Base-by-base conservation (phyloP, 1,140 invertebrate genomes). In the Tetranychus cinnabarinus region DNA sequence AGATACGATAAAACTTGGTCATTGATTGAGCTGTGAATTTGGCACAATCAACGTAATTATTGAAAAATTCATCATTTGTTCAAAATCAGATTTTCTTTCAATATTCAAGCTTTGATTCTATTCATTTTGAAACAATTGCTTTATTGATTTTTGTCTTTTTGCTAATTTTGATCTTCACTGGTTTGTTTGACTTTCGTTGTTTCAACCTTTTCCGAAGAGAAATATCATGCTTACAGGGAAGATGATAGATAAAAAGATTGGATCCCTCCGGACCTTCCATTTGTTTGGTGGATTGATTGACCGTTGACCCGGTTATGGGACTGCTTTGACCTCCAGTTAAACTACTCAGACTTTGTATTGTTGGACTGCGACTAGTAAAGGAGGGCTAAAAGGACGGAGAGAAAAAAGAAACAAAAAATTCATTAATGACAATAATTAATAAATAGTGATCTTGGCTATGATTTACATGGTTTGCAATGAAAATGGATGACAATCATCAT, bases 231-330 rank as follows among this genome's bases (percentile, higher is more conserved):
- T 47, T 47, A 47, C 46, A 33, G 31, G 66, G 66, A n/a, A 66
- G 59, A 62, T 66, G 66, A 59, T 66, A 66, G 15, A 66, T 66
- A 47, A 66, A 66, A 48, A 66, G 60, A 42, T 66, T 66, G 13
- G 66, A 46, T 36, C 66, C 66, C 13, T 66, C 66, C 8, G 66
- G 66, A 1, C 66, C 66, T 63, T 66, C 63, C n/a, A 67, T 48
- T 52, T 65, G 65, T 56, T 63, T 66, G 12, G 2, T 5, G 12
- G 31, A 7, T 8, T 35, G 55, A 12, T 15, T n/a, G 3, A 15
- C 7, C 8, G 50, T 52, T 12, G 50, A 13, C 7, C 50, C 50
- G 23, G n/a, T 52, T 52, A 33, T 31, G 50, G 50, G 31, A 33
- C 31, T 31, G n/a, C 7, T n/a, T 52, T 52, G n/a, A 23, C 50